Conservation (phyloP, 2,888 invertebrate genomes). For the Merodon equestris region DNA sequence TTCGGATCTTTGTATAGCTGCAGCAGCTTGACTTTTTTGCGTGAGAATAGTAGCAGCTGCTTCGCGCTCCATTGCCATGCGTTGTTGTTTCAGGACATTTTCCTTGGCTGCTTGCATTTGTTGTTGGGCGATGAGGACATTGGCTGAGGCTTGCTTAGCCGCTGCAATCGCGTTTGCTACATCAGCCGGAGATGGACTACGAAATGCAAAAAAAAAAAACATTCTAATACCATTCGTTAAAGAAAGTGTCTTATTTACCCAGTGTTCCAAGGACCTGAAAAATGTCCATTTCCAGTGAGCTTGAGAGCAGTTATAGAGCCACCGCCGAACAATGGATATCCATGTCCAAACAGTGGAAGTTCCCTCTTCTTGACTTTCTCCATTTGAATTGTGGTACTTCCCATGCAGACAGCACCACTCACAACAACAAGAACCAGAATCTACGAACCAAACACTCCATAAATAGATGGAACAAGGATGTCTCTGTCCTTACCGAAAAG, state of each 20-base stretch:
- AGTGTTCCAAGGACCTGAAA: constrained; percentile 45
- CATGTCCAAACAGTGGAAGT: constrained; percentile 55
- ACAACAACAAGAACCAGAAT: constrained; percentile 37
- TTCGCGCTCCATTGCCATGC: constrained; percentile 86
- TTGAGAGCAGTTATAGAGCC: constrained; percentile 29
- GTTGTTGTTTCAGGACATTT: constrained; percentile 85
- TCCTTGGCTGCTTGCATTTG: constrained; percentile 87
- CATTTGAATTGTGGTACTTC: neutral
- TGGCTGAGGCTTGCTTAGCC: constrained; percentile 86
- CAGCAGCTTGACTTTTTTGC: constrained; percentile 84
- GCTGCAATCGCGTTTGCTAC: constrained; percentile 86
- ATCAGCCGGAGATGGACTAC: constrained; percentile 81
- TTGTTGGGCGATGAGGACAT: constrained; percentile 86
- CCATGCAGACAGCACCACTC: constrained; percentile 10
- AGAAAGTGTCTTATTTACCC: constrained; percentile 20
- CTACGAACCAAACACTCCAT: constrained; percentile 11
- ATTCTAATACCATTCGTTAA: neutral
- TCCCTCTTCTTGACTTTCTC: constrained; percentile 58
- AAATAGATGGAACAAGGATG: neutral
- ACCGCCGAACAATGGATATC: constrained; percentile 51
- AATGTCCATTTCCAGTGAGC: constrained; percentile 27
- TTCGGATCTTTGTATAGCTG: constrained; percentile 84
- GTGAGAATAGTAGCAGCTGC: constrained; percentile 84
- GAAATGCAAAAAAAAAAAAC: neutral
- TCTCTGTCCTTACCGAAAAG: constrained; percentile 29